A percentile compares a stretch with the other conserved stretches of the same genome.
phyloP scores from a whole-genome alignment of 2,888 invertebrate genomes.

The Clistopyga incitator region DNA sequence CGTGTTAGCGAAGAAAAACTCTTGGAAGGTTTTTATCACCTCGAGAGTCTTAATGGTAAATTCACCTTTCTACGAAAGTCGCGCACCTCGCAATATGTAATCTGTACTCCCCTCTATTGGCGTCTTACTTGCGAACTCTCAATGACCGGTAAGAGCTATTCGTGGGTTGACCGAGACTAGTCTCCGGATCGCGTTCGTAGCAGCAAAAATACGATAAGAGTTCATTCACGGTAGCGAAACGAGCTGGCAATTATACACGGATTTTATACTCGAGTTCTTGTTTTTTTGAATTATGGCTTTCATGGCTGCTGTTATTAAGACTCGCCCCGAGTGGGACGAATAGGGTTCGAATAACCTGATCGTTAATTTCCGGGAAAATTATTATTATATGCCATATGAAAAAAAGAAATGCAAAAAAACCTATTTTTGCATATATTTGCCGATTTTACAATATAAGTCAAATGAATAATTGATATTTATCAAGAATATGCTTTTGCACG shows the following conservation, averaged over 20 bases:
- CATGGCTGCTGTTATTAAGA: conserved; percentile 20
- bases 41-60: conserved; percentile 46
- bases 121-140: conserved; percentile 7
- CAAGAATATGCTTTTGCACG: too few species aligned
- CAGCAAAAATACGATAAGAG: conserved; percentile 45
- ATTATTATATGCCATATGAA: not conserved
- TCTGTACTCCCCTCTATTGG: conserved; percentile 3
- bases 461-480: too few species aligned
- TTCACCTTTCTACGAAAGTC: conserved; percentile 58
- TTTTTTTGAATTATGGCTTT: conserved; percentile 36
- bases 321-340: conserved; percentile 24
- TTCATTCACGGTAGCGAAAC: conserved; percentile 59
- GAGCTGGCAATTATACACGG: conserved; percentile 60
- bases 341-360: not conserved
- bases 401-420: too few species aligned
- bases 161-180: conserved; percentile 43
- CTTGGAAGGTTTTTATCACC: not conserved
- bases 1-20: not conserved
- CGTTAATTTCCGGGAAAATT: not conserved
- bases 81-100: conserved; percentile 10
- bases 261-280: conserved; percentile 54
- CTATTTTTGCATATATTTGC: too few species aligned
- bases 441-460: too few species aligned
- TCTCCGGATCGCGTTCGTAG: conserved; percentile 42
- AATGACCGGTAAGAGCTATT: conserved; percentile 33